Evolutionary conservation across 2,888 invertebrate genomes (phyloP).

Genomic region (Monoplex corrugatus): DNA sequence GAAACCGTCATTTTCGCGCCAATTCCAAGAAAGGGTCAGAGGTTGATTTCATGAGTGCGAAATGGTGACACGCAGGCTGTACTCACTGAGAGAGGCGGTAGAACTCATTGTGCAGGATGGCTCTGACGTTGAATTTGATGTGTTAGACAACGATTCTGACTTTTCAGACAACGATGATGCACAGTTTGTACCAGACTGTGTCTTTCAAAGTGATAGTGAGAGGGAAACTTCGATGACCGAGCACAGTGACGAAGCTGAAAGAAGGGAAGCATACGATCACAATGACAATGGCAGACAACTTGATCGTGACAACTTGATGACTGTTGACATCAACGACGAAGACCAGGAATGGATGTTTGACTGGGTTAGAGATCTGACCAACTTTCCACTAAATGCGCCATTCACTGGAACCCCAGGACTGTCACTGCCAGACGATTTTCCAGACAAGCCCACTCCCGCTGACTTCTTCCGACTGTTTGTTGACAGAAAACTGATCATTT

Average conservation of each 20-base stretch:
- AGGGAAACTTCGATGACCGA: not conserved
- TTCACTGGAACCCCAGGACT: not conserved
- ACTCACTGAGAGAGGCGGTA: too few species aligned
- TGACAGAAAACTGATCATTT: slow-evolving; percentile 47
- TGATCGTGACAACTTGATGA: not conserved
- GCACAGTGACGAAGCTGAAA: not conserved
- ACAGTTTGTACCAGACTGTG: not conserved
- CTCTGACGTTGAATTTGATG: too few species aligned
- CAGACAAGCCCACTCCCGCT: slow-evolving; percentile 32
- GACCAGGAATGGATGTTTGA: not conserved
- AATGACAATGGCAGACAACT: not conserved
- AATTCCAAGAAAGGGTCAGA: too few species aligned
- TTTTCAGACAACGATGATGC: not conserved
- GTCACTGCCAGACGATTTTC: not conserved
- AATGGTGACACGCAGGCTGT: too few species aligned
- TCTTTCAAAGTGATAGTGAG: not conserved
- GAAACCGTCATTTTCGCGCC: too few species aligned
- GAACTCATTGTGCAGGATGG: too few species aligned
- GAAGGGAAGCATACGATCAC: not conserved
- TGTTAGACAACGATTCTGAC: not conserved
- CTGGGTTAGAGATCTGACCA: not conserved
- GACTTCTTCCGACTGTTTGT: slow-evolving; percentile 51
- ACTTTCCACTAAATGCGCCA: not conserved
- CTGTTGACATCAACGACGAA: not conserved
- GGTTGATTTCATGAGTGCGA: too few species aligned